Conservation (phyloP, 2,113 vertebrate species). For the Alaudala cheleensis region DNA sequence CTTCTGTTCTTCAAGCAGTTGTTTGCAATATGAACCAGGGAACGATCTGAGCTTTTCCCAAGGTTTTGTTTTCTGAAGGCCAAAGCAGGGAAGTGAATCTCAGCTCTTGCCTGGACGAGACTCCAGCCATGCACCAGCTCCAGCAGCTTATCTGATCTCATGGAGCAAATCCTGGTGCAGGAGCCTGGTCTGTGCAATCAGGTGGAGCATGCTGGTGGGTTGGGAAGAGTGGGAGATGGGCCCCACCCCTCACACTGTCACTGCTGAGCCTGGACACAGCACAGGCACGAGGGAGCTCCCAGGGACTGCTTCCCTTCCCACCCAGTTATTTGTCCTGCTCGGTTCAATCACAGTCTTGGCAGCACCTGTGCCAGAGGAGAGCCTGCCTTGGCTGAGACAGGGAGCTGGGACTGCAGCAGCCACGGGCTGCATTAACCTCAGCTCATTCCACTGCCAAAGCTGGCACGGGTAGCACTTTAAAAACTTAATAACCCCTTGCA, state of each 20-base stretch:
- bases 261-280: accelerated
- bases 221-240: neutral
- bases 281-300: neutral
- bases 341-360: accelerated
- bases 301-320: neutral
- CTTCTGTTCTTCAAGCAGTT: neutral
- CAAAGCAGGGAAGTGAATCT: neutral
- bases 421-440: neutral
- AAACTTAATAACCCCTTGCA: neutral
- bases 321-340: neutral
- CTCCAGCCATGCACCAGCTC: neutral
- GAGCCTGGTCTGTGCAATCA: neutral
- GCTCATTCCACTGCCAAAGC: neutral
- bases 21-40: neutral
- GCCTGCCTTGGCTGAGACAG: neutral
- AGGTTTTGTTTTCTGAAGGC: neutral
- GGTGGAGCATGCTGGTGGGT: neutral
- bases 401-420: neutral
- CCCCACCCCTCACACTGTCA: neutral
- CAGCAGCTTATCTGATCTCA: neutral
- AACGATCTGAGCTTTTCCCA: neutral
- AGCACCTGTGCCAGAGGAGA: neutral
- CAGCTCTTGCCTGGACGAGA: neutral
- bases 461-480: neutral
- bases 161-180: neutral